Base-by-base conservation (phyloP, 2,888 invertebrate species). In the Callinectes sapidus region DNA sequence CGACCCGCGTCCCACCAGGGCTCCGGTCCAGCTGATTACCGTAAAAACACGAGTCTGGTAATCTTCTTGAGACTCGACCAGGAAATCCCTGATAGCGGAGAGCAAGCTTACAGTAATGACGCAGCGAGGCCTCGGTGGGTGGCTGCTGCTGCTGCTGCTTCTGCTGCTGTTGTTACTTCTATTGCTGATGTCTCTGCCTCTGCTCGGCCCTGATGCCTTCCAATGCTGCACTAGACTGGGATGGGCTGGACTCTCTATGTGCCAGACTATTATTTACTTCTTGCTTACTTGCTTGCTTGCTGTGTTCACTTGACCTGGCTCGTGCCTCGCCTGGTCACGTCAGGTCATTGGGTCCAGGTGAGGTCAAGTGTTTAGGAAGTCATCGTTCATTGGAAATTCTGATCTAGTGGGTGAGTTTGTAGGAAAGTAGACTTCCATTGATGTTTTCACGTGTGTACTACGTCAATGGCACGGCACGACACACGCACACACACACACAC, bases 11-110 rank as follows among this genome's bases (percentile, higher is more conserved):
- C 81, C 81, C 81, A 81, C 81, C 81, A 81, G 32, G 32, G 81
- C 81, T 81, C 16, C 81, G 35, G 81, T 81, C 81, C 81, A 81
- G 81, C 81, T 81, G 81, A 81, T 81, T 81, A 81, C 81, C 35
- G 81, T 81, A 81, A 81, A 81, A 81, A 81, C 71, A 81, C 81
- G n/a, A 71, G 81, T n/a, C 35, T 32, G 81, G 81, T 81, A 81
- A 81, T 81, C 81, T 81, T 81, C 81, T 81, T 81, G 81, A 81
- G 81, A 81, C 81, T 35, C 35, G 81, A 81, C 32, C 5, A 81
- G 81, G 81, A 81, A 81, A 81, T 81, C 81, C 81, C 81, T 81
- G 81, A 81, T 81, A 81, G 81, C 32, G 35, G 32, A 32, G 81
- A 32, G 81, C 81, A 81, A 81, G 81, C 81, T 81, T 81, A 81